Percentiles rank a stretch among this genome's conserved stretches.
Conservation (phyloP, 2,888 invertebrate species). For the Hemaris fuciformis region DNA sequence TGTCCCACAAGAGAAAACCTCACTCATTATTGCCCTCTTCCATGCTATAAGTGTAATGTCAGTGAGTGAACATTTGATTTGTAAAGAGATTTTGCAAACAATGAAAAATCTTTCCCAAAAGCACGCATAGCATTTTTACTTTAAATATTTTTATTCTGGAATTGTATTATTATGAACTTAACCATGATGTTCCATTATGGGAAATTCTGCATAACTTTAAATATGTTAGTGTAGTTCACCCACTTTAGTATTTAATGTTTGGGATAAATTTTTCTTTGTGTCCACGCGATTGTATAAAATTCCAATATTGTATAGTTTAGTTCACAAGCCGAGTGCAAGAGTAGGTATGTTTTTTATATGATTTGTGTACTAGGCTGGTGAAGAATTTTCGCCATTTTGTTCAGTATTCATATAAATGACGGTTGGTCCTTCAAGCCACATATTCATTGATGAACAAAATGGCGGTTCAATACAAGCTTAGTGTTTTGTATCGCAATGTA, state of each 20-base stretch:
- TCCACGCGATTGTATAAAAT: constrained; percentile 1
- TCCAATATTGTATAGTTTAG: constrained; percentile 9
- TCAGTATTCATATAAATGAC: background rate
- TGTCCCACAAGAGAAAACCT: background rate
- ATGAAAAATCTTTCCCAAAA: constrained; percentile 5
- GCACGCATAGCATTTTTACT: background rate
- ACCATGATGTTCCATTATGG: background rate
- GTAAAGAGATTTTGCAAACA: background rate
- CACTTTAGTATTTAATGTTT: no score
- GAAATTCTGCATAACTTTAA: no score
- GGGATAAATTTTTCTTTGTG: background rate
- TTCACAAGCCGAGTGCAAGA: background rate
- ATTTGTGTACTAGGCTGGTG: background rate
- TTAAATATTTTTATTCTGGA: no score
- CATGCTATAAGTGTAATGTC: background rate
- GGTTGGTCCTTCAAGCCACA: background rate
- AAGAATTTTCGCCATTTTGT: background rate
- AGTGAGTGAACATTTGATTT: background rate
- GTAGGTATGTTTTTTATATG: constrained; percentile 4
- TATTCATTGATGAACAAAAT: background rate
- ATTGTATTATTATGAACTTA: background rate
- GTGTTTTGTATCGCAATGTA: constrained; percentile 3
- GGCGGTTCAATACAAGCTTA: background rate
- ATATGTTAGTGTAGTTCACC: no score
- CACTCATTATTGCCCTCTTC: background rate